A percentile compares a stretch with the other conserved stretches of the same genome.
These are phyloP conservation scores for Ophthalmolycus amberensis DNA, from an alignment of 2,113 vertebrate genomes.

Conservation along the genomic window DNA sequence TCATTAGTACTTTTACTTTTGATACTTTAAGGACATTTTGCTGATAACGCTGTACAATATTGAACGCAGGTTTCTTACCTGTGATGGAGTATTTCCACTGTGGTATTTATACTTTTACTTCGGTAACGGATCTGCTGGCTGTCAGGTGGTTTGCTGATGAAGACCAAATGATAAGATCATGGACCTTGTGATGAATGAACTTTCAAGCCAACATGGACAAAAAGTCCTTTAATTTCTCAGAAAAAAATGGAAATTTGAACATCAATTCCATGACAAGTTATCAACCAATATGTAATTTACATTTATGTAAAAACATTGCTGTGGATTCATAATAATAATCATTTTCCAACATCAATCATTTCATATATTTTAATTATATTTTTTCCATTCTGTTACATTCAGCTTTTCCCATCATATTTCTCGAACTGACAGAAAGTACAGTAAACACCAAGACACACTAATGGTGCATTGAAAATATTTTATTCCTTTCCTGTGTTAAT, in stretches of 20 bases:
- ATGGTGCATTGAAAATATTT: constrained; percentile 84
- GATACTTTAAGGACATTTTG: no score
- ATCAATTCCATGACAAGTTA: neutral
- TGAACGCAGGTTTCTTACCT: neutral
- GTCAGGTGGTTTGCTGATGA: neutral
- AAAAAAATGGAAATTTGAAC: neutral
- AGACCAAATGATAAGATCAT: neutral
- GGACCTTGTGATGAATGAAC: neutral
- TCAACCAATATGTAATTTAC: neutral
- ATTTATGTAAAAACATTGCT: neutral
- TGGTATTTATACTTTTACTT: neutral
- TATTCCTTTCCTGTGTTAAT: constrained; percentile 80
- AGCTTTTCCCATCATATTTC: no score
- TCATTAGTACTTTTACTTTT: neutral
- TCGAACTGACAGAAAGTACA: neutral
- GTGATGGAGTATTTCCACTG: neutral
- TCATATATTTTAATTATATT: neutral
- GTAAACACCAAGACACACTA: constrained; percentile 15
- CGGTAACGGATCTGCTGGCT: neutral
- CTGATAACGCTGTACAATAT: neutral
- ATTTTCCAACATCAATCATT: neutral
- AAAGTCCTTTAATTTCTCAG: neutral
- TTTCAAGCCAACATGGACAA: neutral
- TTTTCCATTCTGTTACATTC: neutral
- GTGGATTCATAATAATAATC: neutral